Conservation (phyloP, 2,797 vertebrate species). For the Decapterus maruadsi region DNA sequence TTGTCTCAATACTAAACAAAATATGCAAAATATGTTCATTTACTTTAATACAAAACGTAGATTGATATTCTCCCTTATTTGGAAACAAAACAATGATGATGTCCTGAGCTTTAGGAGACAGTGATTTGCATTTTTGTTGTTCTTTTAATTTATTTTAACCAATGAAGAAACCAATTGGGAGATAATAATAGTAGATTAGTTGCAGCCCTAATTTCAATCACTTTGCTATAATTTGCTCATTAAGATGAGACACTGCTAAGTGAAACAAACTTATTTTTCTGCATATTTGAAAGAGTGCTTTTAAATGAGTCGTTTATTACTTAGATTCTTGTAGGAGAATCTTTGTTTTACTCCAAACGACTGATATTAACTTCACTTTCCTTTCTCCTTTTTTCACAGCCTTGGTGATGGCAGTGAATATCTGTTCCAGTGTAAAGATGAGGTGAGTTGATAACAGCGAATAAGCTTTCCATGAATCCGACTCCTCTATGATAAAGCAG, state of each 20-base stretch:
- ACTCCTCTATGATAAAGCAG: constrained; percentile 7
- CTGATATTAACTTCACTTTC: not conserved
- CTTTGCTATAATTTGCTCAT: not conserved
- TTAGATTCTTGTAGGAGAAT: not conserved
- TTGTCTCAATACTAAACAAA: not conserved
- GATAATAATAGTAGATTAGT: not conserved
- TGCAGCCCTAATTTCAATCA: not conserved
- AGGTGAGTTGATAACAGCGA: constrained; percentile 84
- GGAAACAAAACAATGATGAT: not conserved
- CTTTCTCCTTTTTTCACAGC: constrained; percentile 77
- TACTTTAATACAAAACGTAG: not conserved
- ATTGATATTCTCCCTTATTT: not conserved
- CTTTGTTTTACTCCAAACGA: not conserved
- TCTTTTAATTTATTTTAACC: too few species aligned
- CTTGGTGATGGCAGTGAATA: constrained; percentile 94
- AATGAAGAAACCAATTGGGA: too few species aligned
- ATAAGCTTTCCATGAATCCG: not conserved
- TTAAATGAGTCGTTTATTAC: not conserved
- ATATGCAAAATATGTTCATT: not conserved
- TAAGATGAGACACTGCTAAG: too few species aligned
- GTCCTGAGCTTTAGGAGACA: not conserved
- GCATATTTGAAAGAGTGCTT: too few species aligned
- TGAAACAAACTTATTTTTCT: too few species aligned
- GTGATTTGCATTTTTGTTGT: too few species aligned
- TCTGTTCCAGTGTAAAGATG: constrained; percentile 98